phyloP scores from a whole-genome alignment of 2,888 invertebrate species.

The Capitulum mitella region DNA sequence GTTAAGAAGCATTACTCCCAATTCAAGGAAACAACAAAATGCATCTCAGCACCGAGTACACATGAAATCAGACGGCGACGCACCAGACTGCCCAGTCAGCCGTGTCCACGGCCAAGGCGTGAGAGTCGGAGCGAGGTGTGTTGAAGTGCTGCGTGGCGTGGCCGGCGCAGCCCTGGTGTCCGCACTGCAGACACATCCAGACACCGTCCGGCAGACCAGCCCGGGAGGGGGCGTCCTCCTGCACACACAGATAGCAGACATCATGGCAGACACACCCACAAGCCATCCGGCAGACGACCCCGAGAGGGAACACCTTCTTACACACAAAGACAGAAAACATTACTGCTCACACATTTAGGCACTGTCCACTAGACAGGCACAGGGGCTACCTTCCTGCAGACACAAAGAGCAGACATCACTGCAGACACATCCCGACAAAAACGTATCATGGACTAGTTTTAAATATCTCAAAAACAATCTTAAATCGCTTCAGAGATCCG shows the following conservation, averaged over 20 bases:
- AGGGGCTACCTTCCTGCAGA: no score
- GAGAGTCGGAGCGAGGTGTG: conserved; percentile 53
- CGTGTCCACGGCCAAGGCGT: conserved; percentile 61
- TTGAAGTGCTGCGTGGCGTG: conserved; percentile 68
- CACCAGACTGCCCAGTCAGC: conserved; percentile 61
- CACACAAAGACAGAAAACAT: no score
- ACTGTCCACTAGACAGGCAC: no score
- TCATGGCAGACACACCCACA: neutral
- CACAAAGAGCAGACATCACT: no score
- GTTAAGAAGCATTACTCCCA: no score
- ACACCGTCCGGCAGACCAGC: conserved; percentile 25
- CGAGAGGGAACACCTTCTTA: neutral
- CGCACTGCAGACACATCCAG: conserved; percentile 78
- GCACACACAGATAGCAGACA: neutral
- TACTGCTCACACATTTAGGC: no score
- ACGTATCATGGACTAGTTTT: no score
- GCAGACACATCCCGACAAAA: no score
- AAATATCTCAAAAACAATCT: no score
- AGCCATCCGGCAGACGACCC: neutral
- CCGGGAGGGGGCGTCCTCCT: neutral
- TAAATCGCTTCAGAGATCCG: neutral
- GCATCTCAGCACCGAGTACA: no score
- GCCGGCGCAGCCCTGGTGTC: conserved; percentile 65
- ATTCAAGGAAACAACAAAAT: no score
- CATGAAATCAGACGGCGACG: no score